Base-by-base conservation (phyloP, 2,797 vertebrate species). In the Peromyscus aztecus region DNA sequence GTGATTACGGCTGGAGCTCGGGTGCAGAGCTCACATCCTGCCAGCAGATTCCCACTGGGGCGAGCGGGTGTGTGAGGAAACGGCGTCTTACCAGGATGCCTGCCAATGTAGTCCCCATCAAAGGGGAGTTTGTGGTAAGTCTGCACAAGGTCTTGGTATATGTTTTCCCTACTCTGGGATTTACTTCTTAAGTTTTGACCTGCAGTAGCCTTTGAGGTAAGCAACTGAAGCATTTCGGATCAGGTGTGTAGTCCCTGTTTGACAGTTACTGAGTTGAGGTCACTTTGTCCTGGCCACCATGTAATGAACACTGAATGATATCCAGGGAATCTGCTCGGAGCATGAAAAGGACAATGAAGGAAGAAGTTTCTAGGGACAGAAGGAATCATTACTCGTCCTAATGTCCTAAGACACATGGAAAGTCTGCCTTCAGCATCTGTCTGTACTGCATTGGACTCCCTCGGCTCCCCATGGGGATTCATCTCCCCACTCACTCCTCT, bases 1-100 rank as follows among this genome's bases (percentile, higher is more conserved):
- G 57, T 11, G 71, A 86, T 40, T 4, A 71, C 0, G 34, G 1
- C 76, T 0, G 1, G 55, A 4, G 57, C 84, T 4, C 0, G 0
- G 43, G 1, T 84, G 55, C n/a, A 21, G 27, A 14, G 0, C 24
- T 12, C 2, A 10, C 7, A 34, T 83, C 52, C 40, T 63, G 57
- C 81, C 0, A 2, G 77, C 10, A 40, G 34, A 67, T 6, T 19
- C 21, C 55, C 29, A 19, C 1, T 24, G 0, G 65, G 65, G 46
- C 2, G 0, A 40, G 21, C 1, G 49, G 0, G 11, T 1, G 52
- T 49, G 24, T 23, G 21, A 73, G 69, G 29, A 71, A 71, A 21
- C 1, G 0, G 16, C 19, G 59, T 40, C 46, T 75, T 24, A 52
- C 21, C 77, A 91, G 31, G 27, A 4, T 23, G 31, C 0, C n/a